phyloP scores from a whole-genome alignment of 1,140 invertebrate species.

The Caerostris extrusa region DNA sequence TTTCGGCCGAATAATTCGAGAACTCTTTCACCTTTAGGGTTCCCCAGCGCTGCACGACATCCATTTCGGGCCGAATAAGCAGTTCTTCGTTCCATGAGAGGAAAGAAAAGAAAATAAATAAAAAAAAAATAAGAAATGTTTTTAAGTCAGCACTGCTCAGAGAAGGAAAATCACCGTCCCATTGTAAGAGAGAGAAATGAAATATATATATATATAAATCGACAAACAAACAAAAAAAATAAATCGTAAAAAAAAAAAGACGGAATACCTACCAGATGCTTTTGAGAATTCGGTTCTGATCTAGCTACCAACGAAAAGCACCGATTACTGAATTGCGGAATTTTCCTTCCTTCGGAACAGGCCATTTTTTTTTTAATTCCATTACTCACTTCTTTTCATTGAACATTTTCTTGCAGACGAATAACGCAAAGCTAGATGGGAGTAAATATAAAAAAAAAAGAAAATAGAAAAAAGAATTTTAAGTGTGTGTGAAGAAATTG shows the following conservation, averaged over 20 bases:
- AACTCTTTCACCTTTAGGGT: background rate
- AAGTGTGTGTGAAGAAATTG: constrained; percentile 63
- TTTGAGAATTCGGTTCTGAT: constrained; percentile 55
- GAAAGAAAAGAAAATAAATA: background rate
- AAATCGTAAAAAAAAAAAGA: constrained; percentile 14
- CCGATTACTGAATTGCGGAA: constrained; percentile 67
- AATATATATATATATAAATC: background rate
- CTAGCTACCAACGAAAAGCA: constrained; percentile 46
- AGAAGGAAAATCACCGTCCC: background rate
- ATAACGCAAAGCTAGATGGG: background rate
- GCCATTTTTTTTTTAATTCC: background rate
- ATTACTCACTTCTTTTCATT: constrained; percentile 21
- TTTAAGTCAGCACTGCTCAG: constrained; percentile 11
- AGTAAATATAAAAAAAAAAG: constrained; percentile 17
- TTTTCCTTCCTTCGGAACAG: background rate
- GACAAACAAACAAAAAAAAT: constrained; percentile 33
- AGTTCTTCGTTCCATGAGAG: constrained; percentile 16
- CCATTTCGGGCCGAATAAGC: constrained; percentile 38
- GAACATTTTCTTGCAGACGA: background rate
- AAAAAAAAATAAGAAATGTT: background rate
- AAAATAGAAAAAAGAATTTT: constrained; percentile 10
- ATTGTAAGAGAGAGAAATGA: background rate
- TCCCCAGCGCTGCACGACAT: constrained; percentile 33
- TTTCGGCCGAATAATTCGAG: background rate
- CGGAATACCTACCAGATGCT: constrained; percentile 44